Base-by-base conservation (phyloP, 2,888 invertebrate genomes). In the Epiblema foenella region DNA sequence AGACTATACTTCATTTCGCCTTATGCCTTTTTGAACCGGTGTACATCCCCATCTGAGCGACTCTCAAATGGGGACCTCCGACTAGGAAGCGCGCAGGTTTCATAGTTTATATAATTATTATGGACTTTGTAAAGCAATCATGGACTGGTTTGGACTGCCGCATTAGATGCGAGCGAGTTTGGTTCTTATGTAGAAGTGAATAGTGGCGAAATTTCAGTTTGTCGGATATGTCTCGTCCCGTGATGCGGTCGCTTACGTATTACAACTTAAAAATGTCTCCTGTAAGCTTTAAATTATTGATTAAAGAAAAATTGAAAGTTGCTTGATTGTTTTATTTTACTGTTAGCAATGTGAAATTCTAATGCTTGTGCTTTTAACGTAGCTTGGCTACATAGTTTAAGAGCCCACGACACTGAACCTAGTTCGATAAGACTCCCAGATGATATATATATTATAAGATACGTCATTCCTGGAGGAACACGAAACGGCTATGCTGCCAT, bases 211-310 rank as follows among this genome's bases (percentile, higher is more conserved):
- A 86, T 86, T 87, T 87, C 82, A 82, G 87, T 88, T 85, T 73
- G 73, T 68, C 72, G 60, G 68, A 65, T 78, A 75, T 33, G 70
- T 74, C 68, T 74, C 75, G 75, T 74, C 75, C 65, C 74, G 73
- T 68, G 63, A 78, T 77, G 78, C 75, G 77, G 79, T 76, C 83
- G 80, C 79, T 76, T 78, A 76, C 81, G 80, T 82, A 76, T 83
- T 85, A 84, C 82, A 83, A 86, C 71, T 84, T 83, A 84, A 88
- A 85, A 83, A 86, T 88, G 87, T 89, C 88, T 88, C 87, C 86
- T 90, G 88, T 91, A 91, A 92, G 93, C 93, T 93, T 92, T 93
- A 93, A 93, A 92, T 92, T 92, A 92, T 90, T 91, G 89, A 92
- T 87, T 92, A 93, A 93, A 93, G 89, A 89, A 87, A 91, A 92